These are phyloP conservation scores for Lasioglossum leucozonium DNA, from an alignment of 2,888 invertebrate genomes.

Conservation along the genomic window DNA sequence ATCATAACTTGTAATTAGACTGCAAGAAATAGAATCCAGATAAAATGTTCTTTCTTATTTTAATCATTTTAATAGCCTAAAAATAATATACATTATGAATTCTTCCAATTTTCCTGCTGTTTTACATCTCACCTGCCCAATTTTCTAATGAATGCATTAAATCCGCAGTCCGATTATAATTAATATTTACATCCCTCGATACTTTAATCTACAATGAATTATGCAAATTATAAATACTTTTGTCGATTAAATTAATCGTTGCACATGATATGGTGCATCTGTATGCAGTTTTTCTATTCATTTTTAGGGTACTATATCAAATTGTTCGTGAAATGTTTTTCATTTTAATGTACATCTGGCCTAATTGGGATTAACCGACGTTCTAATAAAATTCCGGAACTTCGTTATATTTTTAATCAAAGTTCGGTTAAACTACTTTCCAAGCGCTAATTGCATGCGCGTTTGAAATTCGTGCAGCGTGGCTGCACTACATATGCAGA, in stretches of 20 bases:
- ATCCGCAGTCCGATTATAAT: too few relatives aligned
- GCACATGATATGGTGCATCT: background rate
- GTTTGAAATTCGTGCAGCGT: slow-evolving; percentile 10
- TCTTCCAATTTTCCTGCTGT: too few relatives aligned
- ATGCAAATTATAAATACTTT: background rate
- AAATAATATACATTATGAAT: too few relatives aligned
- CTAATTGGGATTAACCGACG: background rate
- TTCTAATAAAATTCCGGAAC: background rate
- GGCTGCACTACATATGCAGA: background rate
- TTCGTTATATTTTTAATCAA: background rate
- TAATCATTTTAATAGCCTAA: too few relatives aligned
- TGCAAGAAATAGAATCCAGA: too few relatives aligned
- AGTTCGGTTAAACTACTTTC: background rate
- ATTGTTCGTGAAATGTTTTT: background rate
- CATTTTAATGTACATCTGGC: background rate
- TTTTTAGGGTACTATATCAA: background rate
- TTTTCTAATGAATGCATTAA: too few relatives aligned
- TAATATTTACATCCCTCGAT: too few relatives aligned
- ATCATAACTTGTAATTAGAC: too few relatives aligned
- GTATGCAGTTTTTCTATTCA: background rate
- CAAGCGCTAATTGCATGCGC: background rate
- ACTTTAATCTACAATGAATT: background rate
- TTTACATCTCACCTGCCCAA: too few relatives aligned
- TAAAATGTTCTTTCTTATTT: too few relatives aligned
- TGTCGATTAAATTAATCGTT: background rate